These are phyloP conservation scores for Anthophora plumipes DNA, from an alignment of 2,888 invertebrate species.

Conservation along the genomic window DNA sequence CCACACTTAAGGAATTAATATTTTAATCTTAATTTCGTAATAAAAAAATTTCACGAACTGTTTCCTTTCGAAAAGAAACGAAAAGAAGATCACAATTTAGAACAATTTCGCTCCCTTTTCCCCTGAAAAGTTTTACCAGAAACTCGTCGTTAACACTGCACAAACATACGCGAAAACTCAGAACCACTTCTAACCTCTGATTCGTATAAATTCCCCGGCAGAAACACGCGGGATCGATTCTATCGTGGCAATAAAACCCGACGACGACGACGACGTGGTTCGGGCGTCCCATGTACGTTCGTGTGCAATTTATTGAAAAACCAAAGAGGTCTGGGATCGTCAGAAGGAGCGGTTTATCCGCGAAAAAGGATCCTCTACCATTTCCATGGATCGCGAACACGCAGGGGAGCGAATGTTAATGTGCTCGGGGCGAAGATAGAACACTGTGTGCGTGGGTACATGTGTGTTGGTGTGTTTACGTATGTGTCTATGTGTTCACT, in stretches of 20 bases:
- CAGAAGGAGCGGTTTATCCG: slow-evolving; percentile 13
- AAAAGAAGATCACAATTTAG: too few relatives aligned
- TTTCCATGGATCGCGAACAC: slow-evolving; percentile 9
- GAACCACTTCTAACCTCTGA: background rate
- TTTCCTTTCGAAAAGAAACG: too few relatives aligned
- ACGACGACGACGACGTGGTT: too few relatives aligned
- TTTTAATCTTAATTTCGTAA: too few relatives aligned
- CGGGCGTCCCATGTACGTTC: background rate
- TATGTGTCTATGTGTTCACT: slow-evolving; percentile 3
- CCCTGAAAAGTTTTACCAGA: too few relatives aligned
- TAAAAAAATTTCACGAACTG: too few relatives aligned
- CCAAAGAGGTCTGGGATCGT: background rate
- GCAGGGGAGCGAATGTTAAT: slow-evolving; percentile 10
- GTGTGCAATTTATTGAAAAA: background rate
- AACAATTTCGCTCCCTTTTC: too few relatives aligned
- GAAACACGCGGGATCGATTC: background rate
- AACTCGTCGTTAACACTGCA: background rate
- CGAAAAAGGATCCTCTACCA: slow-evolving; percentile 11
- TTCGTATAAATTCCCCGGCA: background rate
- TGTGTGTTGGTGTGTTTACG: too few relatives aligned
- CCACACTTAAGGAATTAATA: too few relatives aligned
- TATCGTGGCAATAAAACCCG: background rate
- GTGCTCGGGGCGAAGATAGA: slow-evolving; percentile 11
- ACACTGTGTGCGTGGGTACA: background rate
- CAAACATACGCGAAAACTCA: background rate